A percentile compares a stretch with the other conserved stretches of the same genome.
Conservation (phyloP, 2,113 vertebrate species). For the Eudyptes chrysolophus region DNA sequence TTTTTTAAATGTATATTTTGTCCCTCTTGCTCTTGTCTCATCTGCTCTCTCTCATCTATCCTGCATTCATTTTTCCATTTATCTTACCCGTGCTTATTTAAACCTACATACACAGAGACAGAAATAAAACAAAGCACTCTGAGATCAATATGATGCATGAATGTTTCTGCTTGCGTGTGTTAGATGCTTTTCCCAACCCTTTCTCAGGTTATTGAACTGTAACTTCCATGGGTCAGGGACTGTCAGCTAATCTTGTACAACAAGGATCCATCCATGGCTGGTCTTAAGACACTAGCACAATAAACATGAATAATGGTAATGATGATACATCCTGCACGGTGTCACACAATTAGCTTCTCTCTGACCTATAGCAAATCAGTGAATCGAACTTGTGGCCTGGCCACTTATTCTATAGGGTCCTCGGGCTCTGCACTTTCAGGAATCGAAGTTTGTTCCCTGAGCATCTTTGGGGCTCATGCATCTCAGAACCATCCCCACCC, state of each 20-base stretch:
- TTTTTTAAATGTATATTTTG: not conserved
- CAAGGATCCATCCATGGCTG: not conserved
- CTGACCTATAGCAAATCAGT: constrained; percentile 10
- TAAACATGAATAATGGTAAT: not conserved
- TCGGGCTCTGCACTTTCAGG: not conserved
- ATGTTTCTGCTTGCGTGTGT: not conserved
- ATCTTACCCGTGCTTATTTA: not conserved
- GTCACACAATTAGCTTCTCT: constrained; percentile 7
- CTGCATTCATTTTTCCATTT: not conserved
- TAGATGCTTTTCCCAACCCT: not conserved
- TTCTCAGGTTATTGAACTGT: not conserved
- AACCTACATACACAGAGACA: not conserved
- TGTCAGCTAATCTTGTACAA: not conserved
- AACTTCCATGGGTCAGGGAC: not conserved
- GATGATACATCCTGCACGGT: not conserved
- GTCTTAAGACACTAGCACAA: not conserved
- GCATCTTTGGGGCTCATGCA: not conserved
- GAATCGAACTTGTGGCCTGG: not conserved
- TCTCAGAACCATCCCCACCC: not conserved
- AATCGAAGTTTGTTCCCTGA: not conserved
- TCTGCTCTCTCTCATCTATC: not conserved
- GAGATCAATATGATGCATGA: not conserved
- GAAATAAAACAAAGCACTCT: not conserved
- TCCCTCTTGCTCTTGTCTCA: not conserved
- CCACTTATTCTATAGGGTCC: not conserved